Conservation (phyloP, 2,888 invertebrate genomes). For the Acronicta alni region DNA sequence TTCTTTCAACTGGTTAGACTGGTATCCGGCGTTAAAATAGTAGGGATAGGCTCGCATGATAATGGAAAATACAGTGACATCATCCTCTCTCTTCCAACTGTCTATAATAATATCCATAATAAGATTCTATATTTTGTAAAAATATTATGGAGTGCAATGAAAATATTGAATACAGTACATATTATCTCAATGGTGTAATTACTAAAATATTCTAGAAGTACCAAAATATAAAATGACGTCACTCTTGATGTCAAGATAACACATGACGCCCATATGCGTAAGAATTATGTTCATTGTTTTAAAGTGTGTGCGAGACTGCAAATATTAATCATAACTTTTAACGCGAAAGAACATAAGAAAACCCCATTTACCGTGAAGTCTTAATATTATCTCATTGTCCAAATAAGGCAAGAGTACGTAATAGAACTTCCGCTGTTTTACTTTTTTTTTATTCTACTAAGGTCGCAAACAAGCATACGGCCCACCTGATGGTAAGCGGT, state of each 20-base stretch:
- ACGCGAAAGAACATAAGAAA: slow-evolving; percentile 16
- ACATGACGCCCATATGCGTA: neutral
- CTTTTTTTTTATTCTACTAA: too few species aligned
- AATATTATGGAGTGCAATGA: too few species aligned
- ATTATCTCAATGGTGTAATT: neutral
- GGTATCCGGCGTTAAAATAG: too few species aligned
- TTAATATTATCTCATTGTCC: neutral
- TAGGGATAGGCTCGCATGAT: too few species aligned
- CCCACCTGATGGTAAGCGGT: too few species aligned
- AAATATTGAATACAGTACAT: too few species aligned
- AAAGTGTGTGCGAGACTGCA: neutral
- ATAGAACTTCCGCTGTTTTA: neutral
- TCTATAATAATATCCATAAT: too few species aligned
- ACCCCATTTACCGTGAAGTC: slow-evolving; percentile 12
- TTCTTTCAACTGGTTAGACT: too few species aligned
- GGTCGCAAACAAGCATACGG: too few species aligned
- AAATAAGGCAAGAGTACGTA: slow-evolving; percentile 9
- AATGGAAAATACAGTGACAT: too few species aligned
- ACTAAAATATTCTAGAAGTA: neutral
- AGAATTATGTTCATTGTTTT: neutral
- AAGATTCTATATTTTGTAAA: too few species aligned
- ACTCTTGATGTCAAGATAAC: neutral
- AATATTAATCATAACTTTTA: slow-evolving; percentile 4
- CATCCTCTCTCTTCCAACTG: too few species aligned
- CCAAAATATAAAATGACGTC: neutral